Conservation (phyloP, 2,888 invertebrate genomes). For the Sericinus montela region DNA sequence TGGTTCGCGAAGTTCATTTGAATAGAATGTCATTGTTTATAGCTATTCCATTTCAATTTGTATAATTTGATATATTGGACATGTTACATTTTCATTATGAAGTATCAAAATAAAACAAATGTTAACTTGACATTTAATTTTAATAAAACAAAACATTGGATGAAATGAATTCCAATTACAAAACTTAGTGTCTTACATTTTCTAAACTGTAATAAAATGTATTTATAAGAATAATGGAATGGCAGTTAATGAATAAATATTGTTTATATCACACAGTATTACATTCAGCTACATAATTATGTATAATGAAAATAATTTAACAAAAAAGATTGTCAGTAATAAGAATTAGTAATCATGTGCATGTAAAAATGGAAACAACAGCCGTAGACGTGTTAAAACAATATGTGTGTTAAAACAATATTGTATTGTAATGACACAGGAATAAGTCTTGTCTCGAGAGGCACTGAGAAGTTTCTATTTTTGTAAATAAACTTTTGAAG, state of each 20-base stretch:
- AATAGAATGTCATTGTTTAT: too few species aligned
- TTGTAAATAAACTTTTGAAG: slow-evolving; percentile 67
- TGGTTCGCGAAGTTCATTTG: too few species aligned
- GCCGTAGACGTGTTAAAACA: too few species aligned
- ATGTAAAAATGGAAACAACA: slow-evolving; percentile 40
- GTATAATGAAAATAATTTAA: slow-evolving; percentile 1
- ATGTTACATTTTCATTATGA: slow-evolving; percentile 7
- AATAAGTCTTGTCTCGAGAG: slow-evolving; percentile 38
- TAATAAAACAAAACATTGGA: slow-evolving; percentile 5
- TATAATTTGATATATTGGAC: slow-evolving; percentile 16
- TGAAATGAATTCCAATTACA: slow-evolving; percentile 1
- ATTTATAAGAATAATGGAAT: background rate
- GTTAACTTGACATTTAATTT: slow-evolving; percentile 18
- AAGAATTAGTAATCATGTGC: slow-evolving; percentile 50
- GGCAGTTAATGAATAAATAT: slow-evolving; percentile 8
- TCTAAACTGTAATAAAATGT: background rate
- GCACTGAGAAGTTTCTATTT: slow-evolving; percentile 58
- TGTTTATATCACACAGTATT: background rate
- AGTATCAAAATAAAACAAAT: slow-evolving; percentile 8
- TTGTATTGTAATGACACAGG: too few species aligned
- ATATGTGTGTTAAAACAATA: too few species aligned
- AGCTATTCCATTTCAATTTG: slow-evolving; percentile 17
- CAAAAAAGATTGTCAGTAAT: slow-evolving; percentile 1
- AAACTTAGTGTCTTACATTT: slow-evolving; percentile 1
- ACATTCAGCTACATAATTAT: background rate